These are phyloP conservation scores for Rhingia campestris DNA, from an alignment of 2,888 invertebrate species.

Conservation along the genomic window DNA sequence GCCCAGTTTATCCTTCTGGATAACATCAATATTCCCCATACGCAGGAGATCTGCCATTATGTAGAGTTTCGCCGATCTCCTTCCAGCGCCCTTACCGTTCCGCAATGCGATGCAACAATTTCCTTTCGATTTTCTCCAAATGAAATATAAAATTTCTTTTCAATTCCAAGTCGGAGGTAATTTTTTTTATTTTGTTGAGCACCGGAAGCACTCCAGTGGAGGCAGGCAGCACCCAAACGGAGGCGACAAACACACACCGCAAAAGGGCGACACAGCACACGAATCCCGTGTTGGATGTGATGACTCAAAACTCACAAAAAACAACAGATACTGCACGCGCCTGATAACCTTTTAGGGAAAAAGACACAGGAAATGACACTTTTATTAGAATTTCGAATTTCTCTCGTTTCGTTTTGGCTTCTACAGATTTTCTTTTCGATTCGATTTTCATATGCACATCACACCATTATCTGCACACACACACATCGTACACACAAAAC, in stretches of 20 bases:
- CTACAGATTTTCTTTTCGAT: constrained; percentile 57
- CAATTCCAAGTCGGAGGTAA: constrained; percentile 5
- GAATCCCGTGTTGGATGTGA: constrained; percentile 30
- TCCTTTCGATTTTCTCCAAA: background rate
- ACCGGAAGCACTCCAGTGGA: constrained; percentile 63
- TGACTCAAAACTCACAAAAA: constrained; percentile 61
- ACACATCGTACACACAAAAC: constrained; percentile 25
- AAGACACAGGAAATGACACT: constrained; percentile 65
- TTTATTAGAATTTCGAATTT: constrained; percentile 51
- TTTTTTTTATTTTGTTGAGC: constrained; percentile 25
- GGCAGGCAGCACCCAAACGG: constrained; percentile 63
- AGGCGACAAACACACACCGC: constrained; percentile 23
- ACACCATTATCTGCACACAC: constrained; percentile 27
- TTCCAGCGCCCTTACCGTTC: constrained; percentile 6
- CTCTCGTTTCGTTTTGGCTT: constrained; percentile 25
- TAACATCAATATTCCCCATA: constrained; percentile 86
- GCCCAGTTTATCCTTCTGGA: constrained; percentile 89
- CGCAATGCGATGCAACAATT: constrained; percentile 59
- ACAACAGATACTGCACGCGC: constrained; percentile 28
- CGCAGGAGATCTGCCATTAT: constrained; percentile 89
- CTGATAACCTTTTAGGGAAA: constrained; percentile 66
- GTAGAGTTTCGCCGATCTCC: constrained; percentile 25
- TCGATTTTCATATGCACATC: constrained; percentile 50
- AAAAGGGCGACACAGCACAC: constrained; percentile 27
- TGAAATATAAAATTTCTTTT: background rate